These are phyloP conservation scores for Mola mola DNA, from an alignment of 2,113 vertebrate genomes.

Conservation along the genomic window DNA sequence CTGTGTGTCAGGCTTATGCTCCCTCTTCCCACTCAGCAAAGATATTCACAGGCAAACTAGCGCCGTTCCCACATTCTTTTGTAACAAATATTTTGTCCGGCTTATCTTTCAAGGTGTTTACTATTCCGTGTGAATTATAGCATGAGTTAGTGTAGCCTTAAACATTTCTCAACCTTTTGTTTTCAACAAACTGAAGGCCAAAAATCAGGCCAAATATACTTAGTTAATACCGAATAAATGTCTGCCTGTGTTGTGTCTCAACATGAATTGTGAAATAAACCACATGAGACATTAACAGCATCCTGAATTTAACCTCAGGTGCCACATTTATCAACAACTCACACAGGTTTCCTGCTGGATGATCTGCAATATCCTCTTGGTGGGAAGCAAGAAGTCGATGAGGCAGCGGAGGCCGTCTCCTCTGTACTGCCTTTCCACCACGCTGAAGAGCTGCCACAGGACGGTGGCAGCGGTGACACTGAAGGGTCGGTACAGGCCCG, in stretches of 20 bases:
- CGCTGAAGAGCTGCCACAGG: slow-evolving; percentile 87
- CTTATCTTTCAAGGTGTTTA: slow-evolving; percentile 14
- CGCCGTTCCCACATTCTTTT: slow-evolving; percentile 39
- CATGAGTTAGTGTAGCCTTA: background rate
- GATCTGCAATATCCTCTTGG: slow-evolving; percentile 82
- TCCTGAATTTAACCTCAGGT: slow-evolving; percentile 5
- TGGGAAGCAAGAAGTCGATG: slow-evolving; percentile 86
- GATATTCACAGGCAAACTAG: slow-evolving; percentile 45
- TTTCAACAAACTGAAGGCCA: background rate
- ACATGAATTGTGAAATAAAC: slow-evolving; percentile 20
- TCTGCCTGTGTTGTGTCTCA: background rate
- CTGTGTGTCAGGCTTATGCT: slow-evolving; percentile 57
- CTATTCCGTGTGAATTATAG: background rate
- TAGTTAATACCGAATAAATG: slow-evolving; percentile 1
- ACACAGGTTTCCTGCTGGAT: slow-evolving; percentile 85
- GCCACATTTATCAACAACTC: slow-evolving; percentile 62
- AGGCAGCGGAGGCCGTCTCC: slow-evolving; percentile 87
- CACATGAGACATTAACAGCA: slow-evolving; percentile 5
- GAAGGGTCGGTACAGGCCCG: slow-evolving; percentile 84
- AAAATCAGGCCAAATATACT: background rate
- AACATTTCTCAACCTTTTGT: background rate
- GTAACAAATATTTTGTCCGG: slow-evolving; percentile 16
- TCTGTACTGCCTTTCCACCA: slow-evolving; percentile 84
- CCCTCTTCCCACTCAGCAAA: slow-evolving; percentile 42
- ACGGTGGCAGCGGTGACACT: slow-evolving; percentile 84